Base-by-base conservation (phyloP, 2,113 vertebrate species). In the Recurvirostra avosetta region DNA sequence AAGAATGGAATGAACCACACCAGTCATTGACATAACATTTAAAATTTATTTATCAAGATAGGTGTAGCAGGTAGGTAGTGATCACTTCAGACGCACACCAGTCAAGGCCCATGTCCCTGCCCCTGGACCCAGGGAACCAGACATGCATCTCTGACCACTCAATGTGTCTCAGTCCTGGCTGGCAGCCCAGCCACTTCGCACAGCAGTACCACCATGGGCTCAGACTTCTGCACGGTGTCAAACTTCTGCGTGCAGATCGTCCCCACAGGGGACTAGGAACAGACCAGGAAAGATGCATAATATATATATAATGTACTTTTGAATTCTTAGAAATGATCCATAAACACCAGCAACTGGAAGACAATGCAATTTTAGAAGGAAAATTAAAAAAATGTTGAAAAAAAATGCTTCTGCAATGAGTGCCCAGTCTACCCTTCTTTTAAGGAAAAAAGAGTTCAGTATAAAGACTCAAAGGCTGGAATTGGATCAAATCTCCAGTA, bases 171-270 rank as follows among this genome's bases (percentile, higher is more conserved):
- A n/a, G 25, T 49, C n/a, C 49, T 34, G 52, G 21, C 27, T 59
- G 43, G 43, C 38, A 81, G 43, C 68, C 21, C 10, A 5, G 43
- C 26, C 26, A 14, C 52, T 66, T 50, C 43, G 26, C 32, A 52
- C 52, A 38, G 32, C 1, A 2, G 14, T 38, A 52, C 52, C 12
- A 59, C 38, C 52, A 29, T 0, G 0, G 45, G 14, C 36, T 65
- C 22, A 27, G 26, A 59, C 22, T 74, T 59, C 45, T 74, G n/a
- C 18, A 19, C 1, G 1, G 15, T 38, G 18, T 59, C 36, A 59
- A 41, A 52, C 32, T 18, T 50, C 27, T 30, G 9, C 32, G 26
- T 43, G 12, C 1, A 1, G 25, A 32, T 36, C 36, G 10, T 81
- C 43, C 59, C 77, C 21, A 27, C 3, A 12, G 41, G 43, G n/a